These are phyloP conservation scores for Globia sparganii DNA, from an alignment of 2,888 invertebrate genomes.

Conservation along the genomic window DNA sequence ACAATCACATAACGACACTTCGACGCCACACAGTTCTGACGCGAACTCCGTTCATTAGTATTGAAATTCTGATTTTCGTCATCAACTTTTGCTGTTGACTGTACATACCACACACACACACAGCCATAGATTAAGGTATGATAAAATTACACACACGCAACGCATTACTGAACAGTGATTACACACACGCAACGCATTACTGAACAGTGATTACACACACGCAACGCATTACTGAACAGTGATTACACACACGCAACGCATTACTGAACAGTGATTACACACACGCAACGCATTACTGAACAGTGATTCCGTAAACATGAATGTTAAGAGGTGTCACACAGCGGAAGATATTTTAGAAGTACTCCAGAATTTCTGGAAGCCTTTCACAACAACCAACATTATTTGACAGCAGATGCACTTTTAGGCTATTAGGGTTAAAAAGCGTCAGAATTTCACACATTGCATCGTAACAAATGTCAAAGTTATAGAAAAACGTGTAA, in stretches of 20 bases:
- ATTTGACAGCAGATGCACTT: background rate
- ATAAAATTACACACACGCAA: background rate
- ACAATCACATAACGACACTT: no score
- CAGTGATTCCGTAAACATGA: background rate
- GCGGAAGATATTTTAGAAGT: background rate
- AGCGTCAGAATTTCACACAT: background rate
- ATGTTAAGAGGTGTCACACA: background rate
- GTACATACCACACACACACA: no score
- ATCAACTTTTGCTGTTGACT: no score
- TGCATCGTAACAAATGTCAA: background rate
- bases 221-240: background rate
- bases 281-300: background rate
- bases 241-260: background rate
- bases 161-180: no score
- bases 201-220: no score
- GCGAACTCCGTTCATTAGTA: no score
- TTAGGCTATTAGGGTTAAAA: background rate
- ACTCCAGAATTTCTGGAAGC: background rate
- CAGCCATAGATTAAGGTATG: background rate
- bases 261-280: no score
- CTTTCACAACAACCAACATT: background rate
- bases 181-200: no score
- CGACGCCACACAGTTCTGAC: no score
- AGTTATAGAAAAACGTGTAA: background rate
- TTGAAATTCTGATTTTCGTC: no score